Conservation (phyloP, 2,113 vertebrate species). For the Archocentrus centrarchus region DNA sequence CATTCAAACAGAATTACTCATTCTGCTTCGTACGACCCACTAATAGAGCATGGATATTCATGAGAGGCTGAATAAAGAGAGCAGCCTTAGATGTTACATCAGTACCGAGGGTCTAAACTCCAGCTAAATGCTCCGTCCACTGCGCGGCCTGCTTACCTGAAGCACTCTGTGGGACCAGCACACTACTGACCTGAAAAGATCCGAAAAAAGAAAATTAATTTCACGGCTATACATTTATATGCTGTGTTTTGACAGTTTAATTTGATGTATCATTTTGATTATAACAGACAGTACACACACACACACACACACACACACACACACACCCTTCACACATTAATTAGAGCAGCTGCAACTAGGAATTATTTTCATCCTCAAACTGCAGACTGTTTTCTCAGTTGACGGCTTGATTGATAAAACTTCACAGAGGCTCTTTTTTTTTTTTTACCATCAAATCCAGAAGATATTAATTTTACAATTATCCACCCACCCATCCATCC, state of each 20-base stretch:
- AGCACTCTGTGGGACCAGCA: constrained; percentile 80
- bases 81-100: not conserved
- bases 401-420: fast-evolving
- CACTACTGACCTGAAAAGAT: constrained; percentile 83
- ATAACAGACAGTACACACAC: too few species aligned
- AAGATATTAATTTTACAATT: not conserved
- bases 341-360: not conserved
- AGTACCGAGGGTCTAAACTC: not conserved
- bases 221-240: not conserved
- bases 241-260: too few species aligned
- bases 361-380: not conserved
- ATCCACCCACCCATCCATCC: not conserved
- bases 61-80: not conserved
- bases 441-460: not conserved
- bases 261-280: too few species aligned
- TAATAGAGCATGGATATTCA: constrained; percentile 21
- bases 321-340: not conserved
- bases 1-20: not conserved
- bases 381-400: not conserved
- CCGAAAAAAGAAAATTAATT: constrained; percentile 38
- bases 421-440: not conserved
- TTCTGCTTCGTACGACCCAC: not conserved
- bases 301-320: too few species aligned
- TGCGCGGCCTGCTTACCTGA: constrained; percentile 83
- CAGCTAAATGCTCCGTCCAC: not conserved